phyloP scores from a whole-genome alignment of 2,797 vertebrate genomes.

The Ctenochaetus hawaiiensis region DNA sequence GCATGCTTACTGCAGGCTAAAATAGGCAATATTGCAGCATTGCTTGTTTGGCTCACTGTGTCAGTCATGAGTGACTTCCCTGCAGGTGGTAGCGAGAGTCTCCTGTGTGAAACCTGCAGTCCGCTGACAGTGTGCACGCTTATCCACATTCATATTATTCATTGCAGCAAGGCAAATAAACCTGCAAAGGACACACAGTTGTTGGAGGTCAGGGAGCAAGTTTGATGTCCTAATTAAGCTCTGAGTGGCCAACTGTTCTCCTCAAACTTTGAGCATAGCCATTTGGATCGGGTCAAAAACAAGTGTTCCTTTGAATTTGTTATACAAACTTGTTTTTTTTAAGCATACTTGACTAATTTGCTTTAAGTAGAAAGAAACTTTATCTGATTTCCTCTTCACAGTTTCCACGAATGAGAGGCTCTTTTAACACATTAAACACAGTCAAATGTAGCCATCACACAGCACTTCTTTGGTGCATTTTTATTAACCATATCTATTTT shows the following conservation, averaged over 20 bases:
- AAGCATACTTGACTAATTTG: neutral
- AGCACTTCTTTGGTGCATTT: constrained; percentile 10
- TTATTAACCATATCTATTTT: constrained; percentile 42
- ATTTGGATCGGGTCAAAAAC: neutral
- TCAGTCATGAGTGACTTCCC: neutral
- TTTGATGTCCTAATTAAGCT: no score
- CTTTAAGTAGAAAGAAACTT: neutral
- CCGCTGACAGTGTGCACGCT: neutral
- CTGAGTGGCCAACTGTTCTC: neutral
- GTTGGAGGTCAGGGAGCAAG: neutral
- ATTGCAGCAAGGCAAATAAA: neutral
- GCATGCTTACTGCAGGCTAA: no score
- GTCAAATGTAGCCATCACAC: constrained; percentile 6
- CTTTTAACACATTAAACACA: constrained; percentile 18
- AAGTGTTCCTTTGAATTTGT: neutral
- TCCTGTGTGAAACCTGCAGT: neutral
- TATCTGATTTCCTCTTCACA: neutral
- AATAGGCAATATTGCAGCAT: no score
- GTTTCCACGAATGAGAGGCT: constrained; percentile 16
- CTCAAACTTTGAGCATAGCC: no score
- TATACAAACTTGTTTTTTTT: neutral
- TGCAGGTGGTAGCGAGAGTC: neutral
- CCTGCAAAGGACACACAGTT: neutral
- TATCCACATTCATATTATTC: neutral
- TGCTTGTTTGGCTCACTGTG: neutral